These are phyloP conservation scores for Ophthalmolycus amberensis DNA, from an alignment of 2,113 vertebrate species.

Conservation along the genomic window DNA sequence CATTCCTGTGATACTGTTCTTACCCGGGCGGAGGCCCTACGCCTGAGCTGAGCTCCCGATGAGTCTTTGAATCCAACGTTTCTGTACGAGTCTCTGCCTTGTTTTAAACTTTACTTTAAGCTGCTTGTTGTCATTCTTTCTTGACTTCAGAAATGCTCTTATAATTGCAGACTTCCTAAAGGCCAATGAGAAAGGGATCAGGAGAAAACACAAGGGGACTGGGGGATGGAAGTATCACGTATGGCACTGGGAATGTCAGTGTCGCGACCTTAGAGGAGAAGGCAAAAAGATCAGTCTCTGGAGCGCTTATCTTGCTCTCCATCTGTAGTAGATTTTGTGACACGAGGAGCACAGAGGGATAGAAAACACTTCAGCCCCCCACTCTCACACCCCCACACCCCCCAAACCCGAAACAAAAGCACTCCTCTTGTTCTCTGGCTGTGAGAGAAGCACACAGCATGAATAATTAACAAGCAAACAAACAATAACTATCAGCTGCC, in stretches of 20 bases:
- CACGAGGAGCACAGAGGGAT: slow-evolving; percentile 70
- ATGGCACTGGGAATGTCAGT: slow-evolving; percentile 82
- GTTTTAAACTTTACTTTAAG: slow-evolving; percentile 30
- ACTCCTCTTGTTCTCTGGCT: slow-evolving; percentile 68
- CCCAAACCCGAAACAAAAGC: slow-evolving; percentile 61
- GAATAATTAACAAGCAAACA: slow-evolving; percentile 72
- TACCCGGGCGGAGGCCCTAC: slow-evolving; percentile 12
- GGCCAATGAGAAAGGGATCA: slow-evolving; percentile 51
- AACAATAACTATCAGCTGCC: slow-evolving; percentile 60
- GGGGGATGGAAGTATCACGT: slow-evolving; percentile 73
- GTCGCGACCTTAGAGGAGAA: slow-evolving; percentile 80
- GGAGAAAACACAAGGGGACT: slow-evolving; percentile 42
- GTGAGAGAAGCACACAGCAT: slow-evolving; percentile 55
- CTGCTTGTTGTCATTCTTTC: not conserved
- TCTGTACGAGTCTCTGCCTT: slow-evolving; percentile 21
- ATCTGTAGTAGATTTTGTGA: slow-evolving; percentile 83
- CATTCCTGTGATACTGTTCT: slow-evolving; percentile 61
- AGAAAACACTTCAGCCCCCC: slow-evolving; percentile 73
- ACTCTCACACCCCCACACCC: slow-evolving; percentile 8
- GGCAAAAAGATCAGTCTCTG: slow-evolving; percentile 75
- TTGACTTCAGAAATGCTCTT: slow-evolving; percentile 38
- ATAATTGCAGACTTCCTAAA: slow-evolving; percentile 35
- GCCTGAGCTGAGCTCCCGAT: slow-evolving; percentile 16
- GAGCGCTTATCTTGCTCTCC: slow-evolving; percentile 78
- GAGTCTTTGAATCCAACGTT: slow-evolving; percentile 21